Evolutionary conservation across 2,888 invertebrate species (phyloP).

Genomic region (Xanthorhoe spadicearia): DNA sequence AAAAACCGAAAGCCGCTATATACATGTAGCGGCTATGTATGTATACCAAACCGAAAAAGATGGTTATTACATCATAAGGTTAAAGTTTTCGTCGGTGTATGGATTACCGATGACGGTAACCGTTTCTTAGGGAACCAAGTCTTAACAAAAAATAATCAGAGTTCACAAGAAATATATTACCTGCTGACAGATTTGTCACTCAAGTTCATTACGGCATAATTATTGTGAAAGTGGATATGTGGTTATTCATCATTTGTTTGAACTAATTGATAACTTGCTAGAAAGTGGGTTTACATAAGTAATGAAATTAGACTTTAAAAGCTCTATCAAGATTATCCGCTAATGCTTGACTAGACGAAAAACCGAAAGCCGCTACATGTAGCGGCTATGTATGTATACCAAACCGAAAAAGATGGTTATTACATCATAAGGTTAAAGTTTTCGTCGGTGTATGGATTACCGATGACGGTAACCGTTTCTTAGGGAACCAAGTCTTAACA

Average conservation of each 20-base stretch:
- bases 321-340: conserved; percentile 41
- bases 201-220: conserved; percentile 28
- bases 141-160: conserved; percentile 14
- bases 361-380: background rate
- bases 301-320: conserved; percentile 26
- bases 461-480: background rate
- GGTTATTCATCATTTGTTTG: conserved; percentile 30
- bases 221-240: conserved; percentile 39
- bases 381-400: conserved; percentile 4
- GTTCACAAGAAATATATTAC: conserved; percentile 38
- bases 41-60: background rate
- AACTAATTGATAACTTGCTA: conserved; percentile 33
- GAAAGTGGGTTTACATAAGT: conserved; percentile 23
- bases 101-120: background rate
- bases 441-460: background rate
- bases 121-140: conserved; percentile 7
- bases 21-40: no score
- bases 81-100: background rate
- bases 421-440: background rate
- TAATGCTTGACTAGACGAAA: background rate
- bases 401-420: background rate
- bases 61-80: background rate
- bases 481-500: conserved; percentile 5
- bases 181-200: conserved; percentile 31
- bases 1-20: conserved; percentile 1